Evolutionary conservation across 2,797 vertebrate species (phyloP).

Genomic region (Melanotaenia parkinsoni): DNA sequence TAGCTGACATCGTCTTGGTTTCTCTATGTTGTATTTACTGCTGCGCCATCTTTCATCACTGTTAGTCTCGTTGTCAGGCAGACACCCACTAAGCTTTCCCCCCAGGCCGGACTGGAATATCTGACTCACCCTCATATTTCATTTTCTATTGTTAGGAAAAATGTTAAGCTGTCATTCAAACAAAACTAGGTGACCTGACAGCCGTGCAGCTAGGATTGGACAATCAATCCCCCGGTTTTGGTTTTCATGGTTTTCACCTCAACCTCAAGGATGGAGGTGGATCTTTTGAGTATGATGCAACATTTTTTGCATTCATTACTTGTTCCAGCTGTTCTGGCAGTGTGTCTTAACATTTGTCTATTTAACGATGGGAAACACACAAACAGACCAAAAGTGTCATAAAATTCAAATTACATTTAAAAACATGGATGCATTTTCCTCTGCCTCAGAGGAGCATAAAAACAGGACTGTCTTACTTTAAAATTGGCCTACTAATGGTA

Average conservation of each 20-base stretch:
- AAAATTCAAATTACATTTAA: not conserved
- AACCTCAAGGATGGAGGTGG: not conserved
- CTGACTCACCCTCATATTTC: constrained; percentile 12
- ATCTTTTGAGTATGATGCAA: constrained; percentile 13
- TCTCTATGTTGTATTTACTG: constrained; percentile 15
- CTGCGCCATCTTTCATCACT: constrained; percentile 42
- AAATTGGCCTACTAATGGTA: not conserved
- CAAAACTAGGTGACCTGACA: not conserved
- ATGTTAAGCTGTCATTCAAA: not conserved
- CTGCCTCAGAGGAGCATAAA: not conserved
- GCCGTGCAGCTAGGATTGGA: not conserved
- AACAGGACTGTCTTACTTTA: too few species aligned
- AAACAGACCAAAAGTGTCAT: too few species aligned
- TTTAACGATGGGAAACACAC: not conserved
- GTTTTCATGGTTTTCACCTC: too few species aligned
- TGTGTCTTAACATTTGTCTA: not conserved
- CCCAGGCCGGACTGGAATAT: constrained; percentile 7
- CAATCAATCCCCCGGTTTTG: too few species aligned
- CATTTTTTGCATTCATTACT: constrained; percentile 22
- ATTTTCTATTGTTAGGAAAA: not conserved
- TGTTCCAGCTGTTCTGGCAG: constrained; percentile 23
- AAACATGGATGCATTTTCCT: not conserved
- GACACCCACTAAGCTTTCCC: not conserved
- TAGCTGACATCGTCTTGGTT: constrained; percentile 5
- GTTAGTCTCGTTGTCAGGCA: constrained; percentile 51